A percentile compares a stretch with the other conserved stretches of the same genome.
These are phyloP conservation scores for Rhinopomastus cyanomelas DNA, from an alignment of 2,113 vertebrate genomes.

Conservation along the genomic window DNA sequence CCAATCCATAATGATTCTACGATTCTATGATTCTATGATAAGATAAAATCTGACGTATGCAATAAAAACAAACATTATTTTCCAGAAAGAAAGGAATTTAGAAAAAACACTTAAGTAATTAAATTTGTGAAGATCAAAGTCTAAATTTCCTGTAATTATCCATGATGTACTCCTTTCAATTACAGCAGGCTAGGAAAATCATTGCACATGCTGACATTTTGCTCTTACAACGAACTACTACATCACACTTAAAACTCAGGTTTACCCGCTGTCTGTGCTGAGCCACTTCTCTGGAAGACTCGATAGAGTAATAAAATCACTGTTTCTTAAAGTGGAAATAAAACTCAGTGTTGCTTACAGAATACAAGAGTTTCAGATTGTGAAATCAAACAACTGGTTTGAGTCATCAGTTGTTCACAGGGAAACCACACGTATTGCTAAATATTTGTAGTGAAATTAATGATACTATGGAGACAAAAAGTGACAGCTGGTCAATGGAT, in stretches of 20 bases:
- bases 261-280: not conserved
- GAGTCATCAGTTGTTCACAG: not conserved
- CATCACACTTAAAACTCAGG: not conserved
- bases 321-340: not conserved
- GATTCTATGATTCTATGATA: too few relatives aligned
- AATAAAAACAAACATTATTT: not conserved
- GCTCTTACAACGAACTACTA: not conserved
- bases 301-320: not conserved
- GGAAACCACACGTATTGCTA: not conserved
- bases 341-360: not conserved
- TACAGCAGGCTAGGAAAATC: not conserved
- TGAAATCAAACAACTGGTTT: not conserved
- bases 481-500: not conserved
- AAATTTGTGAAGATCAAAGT: not conserved
- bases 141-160: not conserved
- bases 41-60: not conserved
- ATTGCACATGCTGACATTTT: not conserved
- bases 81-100: not conserved
- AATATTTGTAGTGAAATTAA: not conserved
- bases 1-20: too few relatives aligned
- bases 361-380: not conserved
- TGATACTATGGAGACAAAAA: not conserved
- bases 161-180: not conserved
- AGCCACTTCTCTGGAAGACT: not conserved
- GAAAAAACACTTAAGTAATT: not conserved